Evolutionary conservation across 2,888 invertebrate species (phyloP), one percentile per base, ranked within the genome.

Genomic region (Drosophila subsilvestris): DNA sequence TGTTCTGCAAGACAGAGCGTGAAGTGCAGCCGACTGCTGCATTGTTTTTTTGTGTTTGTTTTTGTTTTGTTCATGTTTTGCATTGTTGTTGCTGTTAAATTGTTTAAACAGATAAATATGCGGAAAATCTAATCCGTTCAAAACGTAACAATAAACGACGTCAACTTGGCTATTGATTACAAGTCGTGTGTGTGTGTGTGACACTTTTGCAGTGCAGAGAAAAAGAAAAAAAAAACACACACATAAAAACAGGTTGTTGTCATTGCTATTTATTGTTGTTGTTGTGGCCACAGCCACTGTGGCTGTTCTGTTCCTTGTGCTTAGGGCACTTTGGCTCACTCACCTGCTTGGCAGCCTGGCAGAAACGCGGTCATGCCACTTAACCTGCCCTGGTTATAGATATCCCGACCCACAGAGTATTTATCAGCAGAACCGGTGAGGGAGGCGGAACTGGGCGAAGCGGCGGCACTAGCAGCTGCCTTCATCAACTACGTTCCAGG

Each of bases 1-100:
- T 88, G 89, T 85, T 85, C 89, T 86, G 89, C 89, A 85, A 89
- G 80, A 80, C 88, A 82, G 51, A 86, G 88, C 88, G 86, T 86
- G 89, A 86, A 89, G 88, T 86, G 85, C 83, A 88, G 65, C 60
- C 65, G 63, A 66, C 55, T 51, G 59, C 59, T 56, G 51, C 50
- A 50, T 61, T 71, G 59, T 61, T 56, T 66, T 51, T 65, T 20
- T 20, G 20, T 20, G 22, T 66, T 74, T 59, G 76, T 47, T 74
- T 81, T 57, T 63, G 37, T 53, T 74, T 63, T 55, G 29, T 54
- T 66, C 27, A 42, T 47, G 50, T 42, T 45, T 50, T 45, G 44
- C 9, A 42, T 29, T 42, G 22, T 43, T 18, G 20, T 32, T 50
- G 22, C 22, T 22, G 58, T 37, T 32, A 32, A 32, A 32, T 32